Evolutionary conservation across 2,888 invertebrate species (phyloP), one percentile per base, ranked within the genome.

Genomic region (Dexiosoma caninum): DNA sequence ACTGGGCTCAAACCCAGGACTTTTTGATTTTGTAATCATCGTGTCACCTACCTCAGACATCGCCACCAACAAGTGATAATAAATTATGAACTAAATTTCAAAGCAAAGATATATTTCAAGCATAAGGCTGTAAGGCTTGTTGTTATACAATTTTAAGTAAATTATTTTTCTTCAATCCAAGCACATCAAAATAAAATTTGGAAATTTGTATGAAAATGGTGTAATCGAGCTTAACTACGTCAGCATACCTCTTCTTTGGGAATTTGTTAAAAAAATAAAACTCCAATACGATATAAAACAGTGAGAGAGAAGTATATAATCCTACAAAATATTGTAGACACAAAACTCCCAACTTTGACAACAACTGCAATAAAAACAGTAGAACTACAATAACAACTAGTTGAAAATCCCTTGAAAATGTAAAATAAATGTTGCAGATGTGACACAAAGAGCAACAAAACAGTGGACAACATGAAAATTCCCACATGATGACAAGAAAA

Each of bases 401-500:
- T 67, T 59, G 42, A 60, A 78, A 72, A 72, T 74, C 69, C 57
- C 69, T 57, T 69, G 69, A 74, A 72, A 72, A 74, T 37, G 32
- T 64, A 44, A 77, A 77, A 37, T 59, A 64, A 81, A 72, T 74
- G 21, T 59, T 66, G 49, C 42, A 51, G 12, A 51, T 59, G 37
- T 69, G 64, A 72, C 37, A 59, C 37, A 51, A 7, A 8, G 10
- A 62, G 49, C 16, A 78, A 75, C 60, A 62, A 74, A 66, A 67
- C 23, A 72, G 67, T 78, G 81, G 81, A 77, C 77, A 77, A 81
- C 77, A 81, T 74, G 77, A 59, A 81, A 79, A 83, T 80, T 81
- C 81, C 77, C 82, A 82, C 83, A 82, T 78, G 77, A 74, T 81
- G 81, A 78, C 81, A 78, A 69, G 77, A 79, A 83, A 83, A 82